phyloP scores from a whole-genome alignment of 2,113 vertebrate genomes.

The Chaetorhynchus papuensis region DNA sequence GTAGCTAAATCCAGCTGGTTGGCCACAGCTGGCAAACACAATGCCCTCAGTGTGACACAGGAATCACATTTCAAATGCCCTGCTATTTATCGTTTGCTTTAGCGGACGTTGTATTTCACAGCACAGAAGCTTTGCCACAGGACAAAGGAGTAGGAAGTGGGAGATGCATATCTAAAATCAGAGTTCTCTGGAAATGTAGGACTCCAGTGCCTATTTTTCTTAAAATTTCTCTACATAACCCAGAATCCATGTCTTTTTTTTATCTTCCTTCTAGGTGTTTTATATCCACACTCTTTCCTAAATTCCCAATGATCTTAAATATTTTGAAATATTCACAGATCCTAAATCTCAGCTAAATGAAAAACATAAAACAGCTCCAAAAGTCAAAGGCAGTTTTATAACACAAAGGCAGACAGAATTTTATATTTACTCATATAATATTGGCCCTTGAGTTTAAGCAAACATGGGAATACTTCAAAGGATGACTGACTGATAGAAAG shows the following conservation, averaged over 20 bases:
- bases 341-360: not conserved
- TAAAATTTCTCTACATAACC: not conserved
- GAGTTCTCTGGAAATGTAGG: not conserved
- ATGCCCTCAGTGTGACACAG: not conserved
- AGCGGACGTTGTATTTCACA: not conserved
- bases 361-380: not conserved
- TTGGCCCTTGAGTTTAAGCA: not conserved
- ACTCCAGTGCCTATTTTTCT: not conserved
- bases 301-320: not conserved
- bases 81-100: not conserved
- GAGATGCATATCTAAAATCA: not conserved
- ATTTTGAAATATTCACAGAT: not conserved
- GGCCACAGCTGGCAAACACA: not conserved
- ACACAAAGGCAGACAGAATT: not conserved
- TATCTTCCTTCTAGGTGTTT: not conserved
- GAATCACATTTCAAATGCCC: not conserved
- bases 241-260: not conserved
- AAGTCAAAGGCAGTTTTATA: conserved; percentile 6
- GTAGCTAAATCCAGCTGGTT: not conserved
- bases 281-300: not conserved
- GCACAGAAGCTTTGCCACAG: not conserved
- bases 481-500: not conserved
- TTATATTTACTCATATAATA: not conserved
- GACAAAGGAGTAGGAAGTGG: not conserved
- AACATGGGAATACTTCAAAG: not conserved